These are phyloP conservation scores for Antennarius maculatus DNA, from an alignment of 2,797 vertebrate genomes.

Conservation along the genomic window DNA sequence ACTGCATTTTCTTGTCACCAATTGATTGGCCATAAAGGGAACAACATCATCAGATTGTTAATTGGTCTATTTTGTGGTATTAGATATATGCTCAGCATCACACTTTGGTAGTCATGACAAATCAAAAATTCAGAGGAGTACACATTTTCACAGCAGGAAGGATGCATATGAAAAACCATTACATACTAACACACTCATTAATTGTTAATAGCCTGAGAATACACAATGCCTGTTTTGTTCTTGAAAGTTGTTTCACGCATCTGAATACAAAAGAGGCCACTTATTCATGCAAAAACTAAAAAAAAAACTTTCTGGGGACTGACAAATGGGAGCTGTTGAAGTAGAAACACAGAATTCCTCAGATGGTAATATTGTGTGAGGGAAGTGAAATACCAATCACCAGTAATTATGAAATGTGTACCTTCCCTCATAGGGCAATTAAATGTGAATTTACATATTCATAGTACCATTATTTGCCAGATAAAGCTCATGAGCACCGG, in stretches of 20 bases:
- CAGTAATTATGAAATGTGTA: slow-evolving; percentile 18
- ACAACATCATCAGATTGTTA: slow-evolving; percentile 5
- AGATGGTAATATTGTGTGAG: slow-evolving; percentile 41
- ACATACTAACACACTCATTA: slow-evolving; percentile 55
- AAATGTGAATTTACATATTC: slow-evolving; percentile 9
- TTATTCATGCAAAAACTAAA: slow-evolving; percentile 43
- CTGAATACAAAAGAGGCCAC: slow-evolving; percentile 57
- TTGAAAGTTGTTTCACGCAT: slow-evolving; percentile 68
- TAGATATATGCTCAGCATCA: no score
- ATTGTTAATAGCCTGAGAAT: no score
- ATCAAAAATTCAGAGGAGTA: no score
- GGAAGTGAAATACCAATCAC: slow-evolving; percentile 16
- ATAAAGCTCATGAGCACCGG: slow-evolving; percentile 69
- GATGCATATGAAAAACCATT: slow-evolving; percentile 73
- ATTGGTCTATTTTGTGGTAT: background rate
- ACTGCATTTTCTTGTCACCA: slow-evolving; percentile 45
- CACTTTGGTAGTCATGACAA: no score
- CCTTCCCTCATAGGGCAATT: slow-evolving; percentile 31
- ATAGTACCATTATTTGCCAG: slow-evolving; percentile 45
- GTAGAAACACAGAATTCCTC: slow-evolving; percentile 57
- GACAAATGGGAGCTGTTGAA: slow-evolving; percentile 58
- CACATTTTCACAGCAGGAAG: slow-evolving; percentile 54
- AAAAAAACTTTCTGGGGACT: slow-evolving; percentile 40
- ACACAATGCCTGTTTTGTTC: slow-evolving; percentile 45
- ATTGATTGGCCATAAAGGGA: slow-evolving; percentile 45